Conservation (phyloP, 2,113 vertebrate genomes). For the Theropithecus gelada region DNA sequence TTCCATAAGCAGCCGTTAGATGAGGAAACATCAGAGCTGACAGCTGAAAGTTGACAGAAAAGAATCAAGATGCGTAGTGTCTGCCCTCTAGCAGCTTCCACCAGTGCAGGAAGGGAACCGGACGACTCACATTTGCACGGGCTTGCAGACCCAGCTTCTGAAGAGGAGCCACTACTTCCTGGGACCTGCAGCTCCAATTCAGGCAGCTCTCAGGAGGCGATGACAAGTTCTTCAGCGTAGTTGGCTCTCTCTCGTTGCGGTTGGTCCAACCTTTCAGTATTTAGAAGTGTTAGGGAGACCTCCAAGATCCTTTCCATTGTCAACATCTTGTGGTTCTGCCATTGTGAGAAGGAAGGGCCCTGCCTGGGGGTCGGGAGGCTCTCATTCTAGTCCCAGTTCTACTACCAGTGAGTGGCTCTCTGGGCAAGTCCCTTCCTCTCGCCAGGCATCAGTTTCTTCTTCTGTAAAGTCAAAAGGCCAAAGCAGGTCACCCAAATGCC, state of each 20-base stretch:
- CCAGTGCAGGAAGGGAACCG: neutral
- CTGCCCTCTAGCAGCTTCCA: neutral
- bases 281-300: neutral
- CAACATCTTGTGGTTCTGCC: neutral
- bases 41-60: neutral
- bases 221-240: neutral
- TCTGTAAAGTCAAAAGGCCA: neutral
- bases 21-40: neutral
- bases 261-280: neutral
- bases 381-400: neutral
- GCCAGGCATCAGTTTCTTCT: neutral
- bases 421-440: neutral
- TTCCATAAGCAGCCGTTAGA: neutral
- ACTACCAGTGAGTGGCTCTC: neutral
- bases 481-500: neutral
- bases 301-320: neutral
- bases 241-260: neutral
- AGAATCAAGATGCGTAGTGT: neutral
- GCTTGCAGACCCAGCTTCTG: neutral
- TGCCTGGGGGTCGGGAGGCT: neutral
- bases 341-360: neutral
- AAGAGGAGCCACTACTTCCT: neutral
- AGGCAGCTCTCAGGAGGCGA: neutral
- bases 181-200: neutral
- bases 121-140: rapidly evolving